phyloP scores from a whole-genome alignment of 2,888 invertebrate species.

The Pheosia gnoma region DNA sequence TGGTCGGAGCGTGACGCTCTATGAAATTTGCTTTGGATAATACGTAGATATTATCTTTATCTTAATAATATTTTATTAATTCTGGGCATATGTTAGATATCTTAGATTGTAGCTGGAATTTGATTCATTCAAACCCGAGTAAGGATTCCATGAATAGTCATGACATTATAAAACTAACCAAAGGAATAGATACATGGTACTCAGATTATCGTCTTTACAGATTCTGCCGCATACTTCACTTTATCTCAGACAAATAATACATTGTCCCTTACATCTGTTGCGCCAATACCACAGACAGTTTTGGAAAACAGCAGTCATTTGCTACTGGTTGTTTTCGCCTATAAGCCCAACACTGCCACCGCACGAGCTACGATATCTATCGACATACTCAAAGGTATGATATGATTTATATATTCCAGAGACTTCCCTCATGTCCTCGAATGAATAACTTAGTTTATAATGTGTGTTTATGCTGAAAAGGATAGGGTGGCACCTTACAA shows the following conservation, averaged over 20 bases:
- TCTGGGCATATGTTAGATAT: too few species aligned
- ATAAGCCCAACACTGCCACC: constrained; percentile 29
- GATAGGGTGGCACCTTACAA: too few species aligned
- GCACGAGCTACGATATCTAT: constrained; percentile 48
- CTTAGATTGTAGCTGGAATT: too few species aligned
- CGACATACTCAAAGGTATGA: constrained; percentile 47
- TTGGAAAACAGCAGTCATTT: constrained; percentile 42
- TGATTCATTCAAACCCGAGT: too few species aligned
- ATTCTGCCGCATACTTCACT: constrained; percentile 33
- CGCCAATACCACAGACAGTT: constrained; percentile 35
- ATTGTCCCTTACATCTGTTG: constrained; percentile 19
- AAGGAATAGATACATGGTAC: not conserved
- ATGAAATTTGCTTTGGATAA: too few species aligned
- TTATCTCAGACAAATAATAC: constrained; percentile 24
- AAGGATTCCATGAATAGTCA: too few species aligned
- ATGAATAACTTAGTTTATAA: too few species aligned
- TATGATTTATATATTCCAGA: not conserved
- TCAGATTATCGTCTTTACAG: constrained; percentile 31
- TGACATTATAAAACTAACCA: too few species aligned
- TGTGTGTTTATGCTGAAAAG: too few species aligned
- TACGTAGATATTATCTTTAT: too few species aligned
- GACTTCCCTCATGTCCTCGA: not conserved
- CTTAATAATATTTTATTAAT: too few species aligned
- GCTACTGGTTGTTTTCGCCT: constrained; percentile 45
- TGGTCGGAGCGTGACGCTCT: too few species aligned